Evolutionary conservation across 2,888 invertebrate genomes (phyloP), one percentile per base, ranked within the genome.

Genomic region (Slavum lentiscoides): DNA sequence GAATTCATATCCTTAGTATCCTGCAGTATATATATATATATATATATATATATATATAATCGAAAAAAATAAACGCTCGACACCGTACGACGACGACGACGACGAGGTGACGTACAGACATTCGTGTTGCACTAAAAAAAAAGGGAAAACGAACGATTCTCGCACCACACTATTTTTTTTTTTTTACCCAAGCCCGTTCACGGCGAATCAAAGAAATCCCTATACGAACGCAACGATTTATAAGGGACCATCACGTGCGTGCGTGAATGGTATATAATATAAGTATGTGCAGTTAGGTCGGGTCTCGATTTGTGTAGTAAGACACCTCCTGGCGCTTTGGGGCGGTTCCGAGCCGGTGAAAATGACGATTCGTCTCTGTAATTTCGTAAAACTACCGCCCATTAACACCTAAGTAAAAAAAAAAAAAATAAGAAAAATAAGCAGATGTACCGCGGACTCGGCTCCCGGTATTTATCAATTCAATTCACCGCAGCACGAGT

Each of bases 381-480:
- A 80, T 80, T 80, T 80, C 11, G 30, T 72, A 72, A 72, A 80
- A 80, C 58, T 64, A 72, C 80, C 80, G 72, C 70, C 80, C 80
- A 80, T 80, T 80, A 80, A 80, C 80, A 80, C 80, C 72, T 80
- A 64, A 49, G 64, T 53, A 49, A 19, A 66, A 30, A 30, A 30
- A 30, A 30, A 30, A 30, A 30, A 30, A 30, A 30, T n/a, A n/a
- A n/a, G n/a, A 30, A 30, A n/a, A 49, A 66, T 64, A 66, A 58
- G 64, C 80, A 70, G 70, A 72, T 80, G 80, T 80, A 23, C 70
- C 23, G 30, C 30, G 11, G 53, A 53, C 62, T 23, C 19, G 39
- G 70, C 70, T 64, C 70, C 70, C 66, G 70, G 80, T 70, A 70
- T 80, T 80, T 64, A 80, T 72, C 80, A 64, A 30, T 66, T 70